Evolutionary conservation across 2,888 invertebrate genomes (phyloP), one percentile per base, ranked within the genome.

Genomic region (Harpalus rufipes): DNA sequence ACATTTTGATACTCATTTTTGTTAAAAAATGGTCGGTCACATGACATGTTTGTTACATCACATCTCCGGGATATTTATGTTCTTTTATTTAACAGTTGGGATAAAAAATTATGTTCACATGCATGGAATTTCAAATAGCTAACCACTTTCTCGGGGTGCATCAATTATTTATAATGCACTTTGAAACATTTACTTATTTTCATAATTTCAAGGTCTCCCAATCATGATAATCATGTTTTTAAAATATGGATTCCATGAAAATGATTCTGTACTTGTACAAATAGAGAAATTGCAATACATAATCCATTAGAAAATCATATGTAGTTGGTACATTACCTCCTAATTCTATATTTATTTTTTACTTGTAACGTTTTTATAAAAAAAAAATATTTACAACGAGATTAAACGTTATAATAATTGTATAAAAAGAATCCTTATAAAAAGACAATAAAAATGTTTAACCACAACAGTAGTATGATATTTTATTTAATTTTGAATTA

Each of bases 61-160:
- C 72, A 51, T 74, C 16, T 74, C 16, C 16, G 18, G 44, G 8
- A 74, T 74, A 41, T 21, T 21, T 21, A 21, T 74, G 10, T 44
- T 74, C 10, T 44, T 21, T 74, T 74, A 74, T 74, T 74, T 74
- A 74, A 44, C 18, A 44, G 72, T 44, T 44, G 41, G 44, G 41
- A 68, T 21, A 25, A 63, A 72, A 72, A 72, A 51, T n/a, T 32
- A 44, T 74, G 72, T 74, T 7, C 72, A 44, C 44, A 16, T 44
- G 72, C 18, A 44, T 74, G 51, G 16, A 8, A 74, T 74, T 68
- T 68, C 12, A 25, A 68, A 68, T 12, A 32, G 25, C 10, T 39
- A 14, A 5, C 68, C 14, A 39, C 68, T 68, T 68, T 25, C 63
- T 12, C 8, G 63, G 12, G 21, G 8, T 21, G 12, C 12, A 39